A percentile compares a stretch with the other conserved stretches of the same genome.
phyloP scores from a whole-genome alignment of 1,140 invertebrate genomes.

The Bombus affinis region DNA sequence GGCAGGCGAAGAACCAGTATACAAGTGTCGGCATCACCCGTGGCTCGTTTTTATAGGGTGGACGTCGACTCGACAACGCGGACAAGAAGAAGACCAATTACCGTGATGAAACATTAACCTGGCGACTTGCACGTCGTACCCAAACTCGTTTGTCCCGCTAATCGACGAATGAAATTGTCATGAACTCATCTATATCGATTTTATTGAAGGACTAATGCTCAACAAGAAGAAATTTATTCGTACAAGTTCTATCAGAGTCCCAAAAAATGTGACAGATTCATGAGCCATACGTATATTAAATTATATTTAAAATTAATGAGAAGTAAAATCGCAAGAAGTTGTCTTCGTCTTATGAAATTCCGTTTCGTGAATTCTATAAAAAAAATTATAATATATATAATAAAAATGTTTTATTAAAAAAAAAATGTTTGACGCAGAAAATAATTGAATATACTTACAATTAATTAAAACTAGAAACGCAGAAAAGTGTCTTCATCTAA shows the following conservation, averaged over 20 bases:
- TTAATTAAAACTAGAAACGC: constrained; percentile 9
- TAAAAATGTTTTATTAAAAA: no score
- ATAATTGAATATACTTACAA: background rate
- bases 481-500: constrained; percentile 19
- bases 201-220: no score
- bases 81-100: constrained; percentile 77
- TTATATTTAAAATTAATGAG: no score
- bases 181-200: background rate
- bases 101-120: constrained; percentile 65
- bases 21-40: constrained; percentile 53
- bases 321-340: no score
- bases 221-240: background rate
- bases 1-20: constrained; percentile 42
- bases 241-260: background rate
- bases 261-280: no score
- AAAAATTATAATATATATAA: no score
- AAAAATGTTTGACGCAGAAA: no score
- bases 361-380: no score
- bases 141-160: constrained; percentile 57
- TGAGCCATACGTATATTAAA: no score
- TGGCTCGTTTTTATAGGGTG: constrained; percentile 62
- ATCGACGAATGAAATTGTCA: constrained; percentile 8
- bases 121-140: constrained; percentile 19
- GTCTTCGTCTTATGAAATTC: no score
- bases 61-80: constrained; percentile 63